These are phyloP conservation scores for Drosophila orosa DNA, from an alignment of 1,140 invertebrate species.

Conservation along the genomic window DNA sequence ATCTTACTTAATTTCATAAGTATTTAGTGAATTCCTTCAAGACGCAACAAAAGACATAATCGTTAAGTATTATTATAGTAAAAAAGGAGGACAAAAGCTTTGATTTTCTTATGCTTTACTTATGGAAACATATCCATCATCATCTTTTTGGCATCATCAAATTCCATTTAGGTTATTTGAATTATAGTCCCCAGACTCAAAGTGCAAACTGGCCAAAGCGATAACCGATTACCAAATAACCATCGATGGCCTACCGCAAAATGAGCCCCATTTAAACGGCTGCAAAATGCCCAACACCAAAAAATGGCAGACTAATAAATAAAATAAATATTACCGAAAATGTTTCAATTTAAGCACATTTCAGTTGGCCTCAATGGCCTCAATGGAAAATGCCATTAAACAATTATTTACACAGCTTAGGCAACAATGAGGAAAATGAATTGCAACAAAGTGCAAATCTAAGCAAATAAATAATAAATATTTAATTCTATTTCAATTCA, in stretches of 20 bases:
- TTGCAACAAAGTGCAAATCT: slow-evolving; percentile 54
- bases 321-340: slow-evolving; percentile 49
- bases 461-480: slow-evolving; percentile 67
- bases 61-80: not conserved
- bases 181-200: slow-evolving; percentile 2
- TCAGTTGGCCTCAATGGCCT: slow-evolving; percentile 24
- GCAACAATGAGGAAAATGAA: slow-evolving; percentile 43
- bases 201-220: slow-evolving; percentile 1
- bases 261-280: slow-evolving; percentile 65
- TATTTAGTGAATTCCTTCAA: not conserved
- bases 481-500: slow-evolving; percentile 74
- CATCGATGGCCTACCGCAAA: slow-evolving; percentile 52
- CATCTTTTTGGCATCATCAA: slow-evolving; percentile 7
- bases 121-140: too few relatives aligned
- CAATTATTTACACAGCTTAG: slow-evolving; percentile 54
- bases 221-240: slow-evolving; percentile 34
- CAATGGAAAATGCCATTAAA: slow-evolving; percentile 50
- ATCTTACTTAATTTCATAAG: not conserved
- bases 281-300: slow-evolving; percentile 50
- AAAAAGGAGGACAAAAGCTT: too few relatives aligned
- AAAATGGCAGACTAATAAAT: slow-evolving; percentile 38
- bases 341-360: slow-evolving; percentile 53
- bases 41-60: not conserved
- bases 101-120: too few relatives aligned
- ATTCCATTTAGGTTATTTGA: slow-evolving; percentile 12